A percentile compares a stretch with the other conserved stretches of the same genome.
These are phyloP conservation scores for Gandaritis pyraliata DNA, from an alignment of 2,888 invertebrate genomes.

Conservation along the genomic window DNA sequence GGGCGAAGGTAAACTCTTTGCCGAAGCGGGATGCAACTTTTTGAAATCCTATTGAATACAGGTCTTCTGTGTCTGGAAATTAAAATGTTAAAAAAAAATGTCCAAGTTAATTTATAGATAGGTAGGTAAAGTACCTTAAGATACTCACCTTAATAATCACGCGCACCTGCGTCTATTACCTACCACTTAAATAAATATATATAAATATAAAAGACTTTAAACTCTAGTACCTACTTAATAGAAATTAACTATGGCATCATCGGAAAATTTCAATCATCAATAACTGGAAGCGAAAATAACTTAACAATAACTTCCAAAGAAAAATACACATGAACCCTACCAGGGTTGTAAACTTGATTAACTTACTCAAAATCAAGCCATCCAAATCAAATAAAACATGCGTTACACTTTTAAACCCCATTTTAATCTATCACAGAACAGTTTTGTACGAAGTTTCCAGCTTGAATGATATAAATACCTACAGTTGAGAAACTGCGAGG, in stretches of 20 bases:
- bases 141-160: no score
- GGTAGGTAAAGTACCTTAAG: no score
- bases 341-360: background rate
- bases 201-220: no score
- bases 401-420: slow-evolving; percentile 58
- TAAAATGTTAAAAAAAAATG: no score
- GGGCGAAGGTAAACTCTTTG: slow-evolving; percentile 90
- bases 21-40: slow-evolving; percentile 87
- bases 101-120: no score
- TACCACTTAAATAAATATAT: no score
- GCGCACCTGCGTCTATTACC: no score
- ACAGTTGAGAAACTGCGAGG: slow-evolving; percentile 12
- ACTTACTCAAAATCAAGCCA: slow-evolving; percentile 74
- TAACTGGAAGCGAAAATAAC: no score
- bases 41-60: slow-evolving; percentile 90
- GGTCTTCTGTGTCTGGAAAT: slow-evolving; percentile 90
- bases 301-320: no score
- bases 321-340: background rate
- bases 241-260: no score
- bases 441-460: slow-evolving; percentile 21
- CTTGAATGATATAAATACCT: slow-evolving; percentile 8
- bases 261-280: no score
- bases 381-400: slow-evolving; percentile 80
- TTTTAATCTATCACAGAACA: slow-evolving; percentile 47
- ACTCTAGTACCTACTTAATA: no score